Conservation (phyloP, 2,113 vertebrate species). For the Triplophysa siluroides region DNA sequence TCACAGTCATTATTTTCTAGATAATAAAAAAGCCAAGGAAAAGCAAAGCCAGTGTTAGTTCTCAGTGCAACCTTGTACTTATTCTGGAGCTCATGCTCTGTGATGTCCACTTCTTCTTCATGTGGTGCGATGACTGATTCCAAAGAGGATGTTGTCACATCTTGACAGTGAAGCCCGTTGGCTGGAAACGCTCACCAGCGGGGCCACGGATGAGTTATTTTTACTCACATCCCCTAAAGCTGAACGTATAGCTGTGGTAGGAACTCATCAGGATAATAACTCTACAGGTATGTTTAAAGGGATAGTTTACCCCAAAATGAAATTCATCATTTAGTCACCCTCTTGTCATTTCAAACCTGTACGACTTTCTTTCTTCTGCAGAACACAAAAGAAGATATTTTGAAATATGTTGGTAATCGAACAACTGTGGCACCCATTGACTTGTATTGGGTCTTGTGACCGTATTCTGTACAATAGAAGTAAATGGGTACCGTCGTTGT, state of each 20-base stretch:
- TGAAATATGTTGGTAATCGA: no score
- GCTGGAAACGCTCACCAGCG: constrained; percentile 53
- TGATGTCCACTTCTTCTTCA: constrained; percentile 26
- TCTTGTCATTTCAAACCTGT: no score
- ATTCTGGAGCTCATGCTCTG: background rate
- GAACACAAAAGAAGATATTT: no score
- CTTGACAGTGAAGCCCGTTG: constrained; percentile 50
- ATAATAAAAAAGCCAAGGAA: no score
- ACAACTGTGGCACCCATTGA: no score
- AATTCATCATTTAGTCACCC: no score
- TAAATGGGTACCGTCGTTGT: no score
- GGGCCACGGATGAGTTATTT: constrained; percentile 60
- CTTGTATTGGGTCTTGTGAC: no score
- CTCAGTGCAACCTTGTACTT: background rate
- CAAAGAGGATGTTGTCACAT: constrained; percentile 50
- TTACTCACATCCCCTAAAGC: constrained; percentile 50
- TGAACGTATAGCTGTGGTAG: background rate
- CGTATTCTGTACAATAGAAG: no score
- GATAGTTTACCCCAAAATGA: background rate
- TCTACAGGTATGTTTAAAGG: background rate
- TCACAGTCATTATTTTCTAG: no score
- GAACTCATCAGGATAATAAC: constrained; percentile 25
- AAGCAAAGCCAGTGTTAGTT: background rate
- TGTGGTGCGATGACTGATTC: constrained; percentile 28
- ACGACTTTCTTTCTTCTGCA: no score